Evolutionary conservation across 2,888 invertebrate genomes (phyloP), one percentile per base, ranked within the genome.

Genomic region (Strigamia maritima): DNA sequence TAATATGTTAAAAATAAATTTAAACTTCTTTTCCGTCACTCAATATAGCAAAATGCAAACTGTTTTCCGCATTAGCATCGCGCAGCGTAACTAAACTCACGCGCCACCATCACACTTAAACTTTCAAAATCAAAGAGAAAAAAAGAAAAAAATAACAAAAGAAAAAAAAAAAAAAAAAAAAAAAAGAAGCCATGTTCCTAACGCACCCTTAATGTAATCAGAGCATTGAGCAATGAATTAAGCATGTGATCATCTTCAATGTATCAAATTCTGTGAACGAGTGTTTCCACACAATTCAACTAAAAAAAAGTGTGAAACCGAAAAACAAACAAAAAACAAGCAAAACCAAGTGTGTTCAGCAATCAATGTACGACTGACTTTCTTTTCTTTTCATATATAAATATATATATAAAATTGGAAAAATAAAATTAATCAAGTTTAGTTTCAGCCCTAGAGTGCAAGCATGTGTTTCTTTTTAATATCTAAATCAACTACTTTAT

Each of bases 401-500:
- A 16, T n/a, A 31, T 24, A 75, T 38, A 76, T 14, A 76, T 8
- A 38, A 38, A 35, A 16, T 22, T 76, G 40, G n/a, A 76, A 38
- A 76, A 38, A 76, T 76, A 38, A 35, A 35, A 14, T 74, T 74
- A 74, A 74, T 75, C 40, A 19, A 38, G 24, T 77, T 77, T 76
- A 38, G 28, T 54, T 54, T 75, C 38, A 79, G 60, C 38, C 74
- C 22, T 40, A 35, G 79, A 79, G 79, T 79, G 79, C 79, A 79
- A 79, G 74, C 79, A 79, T 79, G 79, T 79, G 75, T 79, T 79
- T 79, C n/a, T 26, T 38, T 44, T 40, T 31, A 78, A 44, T 26
- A 77, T 44, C 77, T 77, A 77, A 24, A 19, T 77, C 28, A 54
- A 77, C 49, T 54, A 77, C 28, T 49, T 26, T 40, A 40, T 10